phyloP scores from a whole-genome alignment of 1,140 invertebrate species.

The Eriocheir sinensis region DNA sequence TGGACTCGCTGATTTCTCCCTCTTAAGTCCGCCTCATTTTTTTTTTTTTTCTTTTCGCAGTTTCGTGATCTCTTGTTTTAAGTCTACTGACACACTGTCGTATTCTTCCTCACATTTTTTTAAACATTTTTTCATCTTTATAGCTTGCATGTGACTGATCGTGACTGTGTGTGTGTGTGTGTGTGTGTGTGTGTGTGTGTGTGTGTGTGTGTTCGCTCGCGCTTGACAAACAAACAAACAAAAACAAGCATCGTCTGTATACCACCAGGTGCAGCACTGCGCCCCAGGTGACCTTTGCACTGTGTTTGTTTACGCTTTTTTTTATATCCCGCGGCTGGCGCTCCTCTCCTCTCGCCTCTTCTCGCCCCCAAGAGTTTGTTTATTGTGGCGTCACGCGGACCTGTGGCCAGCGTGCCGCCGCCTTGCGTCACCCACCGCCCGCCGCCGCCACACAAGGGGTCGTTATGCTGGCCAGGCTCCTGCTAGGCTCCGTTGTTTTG shows the following conservation, averaged over 20 bases:
- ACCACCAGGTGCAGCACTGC: background rate
- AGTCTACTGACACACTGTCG: background rate
- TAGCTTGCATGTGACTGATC: background rate
- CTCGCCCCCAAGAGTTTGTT: background rate
- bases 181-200: background rate
- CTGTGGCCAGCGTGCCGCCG: background rate
- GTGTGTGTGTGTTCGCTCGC: conserved; percentile 31
- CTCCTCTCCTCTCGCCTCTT: background rate
- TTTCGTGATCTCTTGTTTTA: background rate
- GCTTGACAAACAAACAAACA: too few species aligned
- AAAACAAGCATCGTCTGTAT: background rate
- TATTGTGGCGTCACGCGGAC: background rate
- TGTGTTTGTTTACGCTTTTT: background rate
- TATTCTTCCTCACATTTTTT: background rate
- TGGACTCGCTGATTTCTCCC: background rate
- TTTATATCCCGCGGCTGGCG: background rate
- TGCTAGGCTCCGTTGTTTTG: background rate
- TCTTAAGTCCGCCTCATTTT: background rate
- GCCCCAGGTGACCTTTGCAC: background rate
- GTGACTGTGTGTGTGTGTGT: conserved; percentile 29
- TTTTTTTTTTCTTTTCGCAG: background rate
- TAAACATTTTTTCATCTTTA: too few species aligned
- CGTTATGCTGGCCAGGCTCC: too few species aligned
- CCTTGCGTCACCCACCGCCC: background rate
- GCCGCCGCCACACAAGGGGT: background rate